phyloP scores from a whole-genome alignment of 2,113 vertebrate species.

The Perca flavescens region DNA sequence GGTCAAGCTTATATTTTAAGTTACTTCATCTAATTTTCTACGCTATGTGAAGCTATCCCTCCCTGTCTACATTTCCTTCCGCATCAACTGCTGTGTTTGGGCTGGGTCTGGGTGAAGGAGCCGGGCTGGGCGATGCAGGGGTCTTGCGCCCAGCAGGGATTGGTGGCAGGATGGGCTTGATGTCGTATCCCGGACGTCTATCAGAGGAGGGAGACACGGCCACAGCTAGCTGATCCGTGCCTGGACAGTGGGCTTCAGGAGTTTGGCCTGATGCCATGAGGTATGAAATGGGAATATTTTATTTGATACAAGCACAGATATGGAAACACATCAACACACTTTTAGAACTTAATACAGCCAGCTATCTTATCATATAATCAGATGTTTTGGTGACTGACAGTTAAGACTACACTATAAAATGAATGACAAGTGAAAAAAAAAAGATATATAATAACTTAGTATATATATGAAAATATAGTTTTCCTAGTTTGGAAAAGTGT shows the following conservation, averaged over 20 bases:
- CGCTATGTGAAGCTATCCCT: background rate
- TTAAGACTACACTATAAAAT: background rate
- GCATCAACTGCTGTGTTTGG: background rate
- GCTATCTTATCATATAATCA: background rate
- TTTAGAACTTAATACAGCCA: background rate
- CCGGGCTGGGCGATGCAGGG: constrained; percentile 38
- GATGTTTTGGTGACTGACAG: background rate
- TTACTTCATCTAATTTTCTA: background rate
- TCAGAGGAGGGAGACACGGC: background rate
- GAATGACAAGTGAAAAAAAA: background rate
- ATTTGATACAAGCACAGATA: background rate
- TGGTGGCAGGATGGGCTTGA: constrained; percentile 88
- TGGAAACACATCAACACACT: background rate
- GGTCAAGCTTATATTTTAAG: background rate
- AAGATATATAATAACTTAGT: background rate
- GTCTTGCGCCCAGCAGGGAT: constrained; percentile 85
- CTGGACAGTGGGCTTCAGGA: constrained; percentile 42
- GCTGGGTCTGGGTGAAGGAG: constrained; percentile 25
- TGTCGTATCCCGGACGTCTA: constrained; percentile 76
- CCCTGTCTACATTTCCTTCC: background rate
- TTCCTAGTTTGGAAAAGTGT: background rate
- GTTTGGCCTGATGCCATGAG: constrained; percentile 26
- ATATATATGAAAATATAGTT: background rate
- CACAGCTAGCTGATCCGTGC: constrained; percentile 38
- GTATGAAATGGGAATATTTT: constrained; percentile 45